Evolutionary conservation across 1,140 invertebrate genomes (phyloP), one percentile per base, ranked within the genome.

Genomic region (Eufriesea mexicana): DNA sequence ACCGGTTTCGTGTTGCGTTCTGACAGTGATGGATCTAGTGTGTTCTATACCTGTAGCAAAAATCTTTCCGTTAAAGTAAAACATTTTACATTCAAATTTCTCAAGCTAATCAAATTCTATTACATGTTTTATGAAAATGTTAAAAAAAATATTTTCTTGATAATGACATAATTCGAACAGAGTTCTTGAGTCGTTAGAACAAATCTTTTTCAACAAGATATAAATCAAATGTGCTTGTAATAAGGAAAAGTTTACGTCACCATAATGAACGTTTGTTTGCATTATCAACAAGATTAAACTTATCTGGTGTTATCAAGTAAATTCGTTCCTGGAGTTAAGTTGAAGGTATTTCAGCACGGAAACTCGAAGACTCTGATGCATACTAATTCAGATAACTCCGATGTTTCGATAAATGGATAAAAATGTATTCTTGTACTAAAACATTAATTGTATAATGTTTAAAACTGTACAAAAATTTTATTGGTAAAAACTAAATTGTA

Each of bases 311-410:
- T 67, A 42, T 68, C 35, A 8, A 68, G 10, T 55, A 25, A 70
- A 51, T 70, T 75, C 86, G 73, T 76, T 72, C 84, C 86, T 87
- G 84, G 25, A 25, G 5, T 35, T 8, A 54, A 71, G 47, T 73
- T 25, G 67, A 57, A 66, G 51, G 67, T 42, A 45, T 79, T 64
- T 47, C n/a, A 55, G 23, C 45, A 74, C 28, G 62, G 78, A 76
- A 51, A 61, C 57, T n/a, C 23, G 28, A 20, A 47, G 47, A 61
- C 73, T 51, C 64, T 25, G 67, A 28, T 35, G 84, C 79, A 86
- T 86, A 86, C 66, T 83, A 86, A 87, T 86, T 83, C 75, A 62
- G 55, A 83, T 83, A 70, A 57, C 80, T 73, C 18, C 9, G n/a
- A 57, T 57, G 47, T 7, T 57, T 57, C 9, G 20, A 73, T 55